phyloP scores from a whole-genome alignment of 2,888 invertebrate species.

The Mythimna lalbum region DNA sequence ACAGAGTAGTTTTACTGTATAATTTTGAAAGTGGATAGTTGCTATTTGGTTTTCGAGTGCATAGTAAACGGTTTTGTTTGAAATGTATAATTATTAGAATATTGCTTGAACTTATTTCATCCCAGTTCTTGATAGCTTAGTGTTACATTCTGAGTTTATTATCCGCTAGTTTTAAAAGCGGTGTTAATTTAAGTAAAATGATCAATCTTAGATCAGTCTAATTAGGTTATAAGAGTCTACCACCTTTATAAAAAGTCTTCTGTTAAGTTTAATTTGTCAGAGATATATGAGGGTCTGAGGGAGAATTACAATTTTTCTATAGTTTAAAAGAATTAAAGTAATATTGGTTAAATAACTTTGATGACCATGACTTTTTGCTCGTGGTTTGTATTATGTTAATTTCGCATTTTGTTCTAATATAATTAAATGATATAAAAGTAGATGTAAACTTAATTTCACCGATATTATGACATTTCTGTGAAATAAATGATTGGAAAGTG shows the following conservation, averaged over 20 bases:
- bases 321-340: slow-evolving; percentile 11
- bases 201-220: slow-evolving; percentile 28
- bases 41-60: slow-evolving; percentile 5
- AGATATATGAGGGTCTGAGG: slow-evolving; percentile 17
- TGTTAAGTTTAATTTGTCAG: slow-evolving; percentile 24
- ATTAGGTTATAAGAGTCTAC: slow-evolving; percentile 18
- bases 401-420: slow-evolving; percentile 15
- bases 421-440: slow-evolving; percentile 5
- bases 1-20: not conserved
- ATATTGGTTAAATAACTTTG: slow-evolving; percentile 22
- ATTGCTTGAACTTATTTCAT: slow-evolving; percentile 16
- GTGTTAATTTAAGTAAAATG: slow-evolving; percentile 1
- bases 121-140: slow-evolving; percentile 11
- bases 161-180: slow-evolving; percentile 12
- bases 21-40: not conserved
- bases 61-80: not conserved
- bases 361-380: slow-evolving; percentile 3
- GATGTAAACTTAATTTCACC: slow-evolving; percentile 23
- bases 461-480: slow-evolving; percentile 58
- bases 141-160: slow-evolving; percentile 17
- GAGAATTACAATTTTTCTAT: slow-evolving; percentile 53
- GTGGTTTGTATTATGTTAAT: slow-evolving; percentile 27
- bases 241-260: slow-evolving; percentile 32
- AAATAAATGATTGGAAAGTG: slow-evolving; percentile 60
- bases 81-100: slow-evolving; percentile 6